Percentiles rank a stretch among this genome's conserved stretches.
phyloP scores from a whole-genome alignment of 2,888 invertebrate genomes.

The Eilema caniola region DNA sequence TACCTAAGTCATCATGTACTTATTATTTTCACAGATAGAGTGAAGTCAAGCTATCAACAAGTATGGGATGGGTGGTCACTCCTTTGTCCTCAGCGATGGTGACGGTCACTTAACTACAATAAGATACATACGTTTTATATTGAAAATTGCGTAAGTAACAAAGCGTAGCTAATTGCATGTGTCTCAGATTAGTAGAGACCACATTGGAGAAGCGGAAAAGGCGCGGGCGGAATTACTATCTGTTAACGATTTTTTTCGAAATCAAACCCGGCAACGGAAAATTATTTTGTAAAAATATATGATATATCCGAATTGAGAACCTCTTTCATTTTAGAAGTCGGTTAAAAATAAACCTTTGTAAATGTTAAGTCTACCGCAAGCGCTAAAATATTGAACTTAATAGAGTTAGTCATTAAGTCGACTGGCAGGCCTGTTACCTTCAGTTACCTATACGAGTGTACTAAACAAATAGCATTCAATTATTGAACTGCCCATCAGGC shows the following conservation, averaged over 20 bases:
- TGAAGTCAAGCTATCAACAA: background rate
- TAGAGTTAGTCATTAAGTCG: background rate
- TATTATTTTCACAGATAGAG: background rate
- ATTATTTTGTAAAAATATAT: background rate
- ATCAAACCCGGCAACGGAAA: background rate
- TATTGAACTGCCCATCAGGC: background rate
- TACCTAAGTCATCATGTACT: too few species aligned
- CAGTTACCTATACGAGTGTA: background rate
- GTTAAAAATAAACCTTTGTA: background rate
- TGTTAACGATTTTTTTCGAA: background rate
- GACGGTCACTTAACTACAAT: background rate
- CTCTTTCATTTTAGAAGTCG: too few species aligned
- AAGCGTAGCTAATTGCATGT: background rate
- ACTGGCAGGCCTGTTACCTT: too few species aligned
- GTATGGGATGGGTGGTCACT: background rate
- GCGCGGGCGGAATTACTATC: background rate
- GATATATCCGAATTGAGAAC: too few species aligned
- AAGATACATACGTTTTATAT: background rate
- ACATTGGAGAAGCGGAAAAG: too few species aligned
- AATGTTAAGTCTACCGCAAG: background rate
- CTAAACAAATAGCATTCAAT: background rate
- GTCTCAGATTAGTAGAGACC: too few species aligned
- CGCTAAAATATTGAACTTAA: background rate
- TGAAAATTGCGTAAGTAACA: background rate
- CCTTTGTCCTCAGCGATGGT: background rate